A percentile compares a stretch with the other conserved stretches of the same genome.
phyloP scores from a whole-genome alignment of 2,797 vertebrate species.

The Syngnathus rostellatus region DNA sequence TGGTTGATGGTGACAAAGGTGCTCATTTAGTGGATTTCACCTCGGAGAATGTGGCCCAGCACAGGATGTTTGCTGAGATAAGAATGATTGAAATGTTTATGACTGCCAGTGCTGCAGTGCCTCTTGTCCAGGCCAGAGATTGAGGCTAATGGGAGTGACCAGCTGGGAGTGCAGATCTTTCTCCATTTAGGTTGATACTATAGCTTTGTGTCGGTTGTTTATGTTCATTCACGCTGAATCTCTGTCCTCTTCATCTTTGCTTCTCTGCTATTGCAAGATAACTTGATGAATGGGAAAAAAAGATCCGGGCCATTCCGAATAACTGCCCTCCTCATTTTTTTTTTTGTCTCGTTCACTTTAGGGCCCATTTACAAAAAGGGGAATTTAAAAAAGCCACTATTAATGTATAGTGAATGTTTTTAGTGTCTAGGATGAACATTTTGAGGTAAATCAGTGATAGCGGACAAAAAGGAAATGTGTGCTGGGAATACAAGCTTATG shows the following conservation, averaged over 20 bases:
- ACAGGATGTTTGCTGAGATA: constrained; percentile 31
- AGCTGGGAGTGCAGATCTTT: constrained; percentile 23
- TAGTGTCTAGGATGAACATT: constrained; percentile 7
- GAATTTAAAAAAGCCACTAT: constrained; percentile 28
- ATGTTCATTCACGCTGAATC: constrained; percentile 33
- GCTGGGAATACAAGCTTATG: not conserved
- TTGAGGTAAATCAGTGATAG: constrained; percentile 14
- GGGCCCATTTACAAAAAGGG: constrained; percentile 24
- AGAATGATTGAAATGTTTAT: constrained; percentile 32
- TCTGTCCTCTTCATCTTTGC: constrained; percentile 11
- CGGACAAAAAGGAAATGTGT: constrained; percentile 18
- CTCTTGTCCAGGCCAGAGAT: constrained; percentile 7
- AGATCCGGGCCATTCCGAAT: constrained; percentile 28
- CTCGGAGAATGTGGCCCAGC: constrained; percentile 5
- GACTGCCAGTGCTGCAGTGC: constrained; percentile 14
- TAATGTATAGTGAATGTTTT: constrained; percentile 15
- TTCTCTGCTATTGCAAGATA: constrained; percentile 21
- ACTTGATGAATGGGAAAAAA: constrained; percentile 26
- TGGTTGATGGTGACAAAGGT: constrained; percentile 27
- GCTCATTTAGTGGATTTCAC: constrained; percentile 22
- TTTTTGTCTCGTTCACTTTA: constrained; percentile 37
- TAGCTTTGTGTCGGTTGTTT: constrained; percentile 35
- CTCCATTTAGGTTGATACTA: constrained; percentile 29
- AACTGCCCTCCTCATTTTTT: constrained; percentile 48
- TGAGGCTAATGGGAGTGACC: constrained; percentile 25